Base-by-base conservation (phyloP, 2,113 vertebrate genomes). In the Chaetorhynchus papuensis region DNA sequence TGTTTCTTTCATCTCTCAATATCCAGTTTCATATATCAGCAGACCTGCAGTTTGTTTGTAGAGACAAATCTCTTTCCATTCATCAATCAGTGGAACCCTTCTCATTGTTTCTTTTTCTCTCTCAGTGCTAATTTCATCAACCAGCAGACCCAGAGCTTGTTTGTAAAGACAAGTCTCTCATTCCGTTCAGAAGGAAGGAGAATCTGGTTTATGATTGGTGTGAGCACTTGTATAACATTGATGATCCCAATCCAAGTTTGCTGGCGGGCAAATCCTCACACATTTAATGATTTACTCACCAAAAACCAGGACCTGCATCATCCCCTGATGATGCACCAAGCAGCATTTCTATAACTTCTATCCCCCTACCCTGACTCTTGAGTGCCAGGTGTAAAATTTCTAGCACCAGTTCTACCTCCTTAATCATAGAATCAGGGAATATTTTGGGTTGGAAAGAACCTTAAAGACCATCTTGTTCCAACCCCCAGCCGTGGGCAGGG, bases 291-390 rank as follows among this genome's bases (percentile, higher is more conserved):
- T 35, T 35, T 28, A 15, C 0, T 2, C 37, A n/a, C 27, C 21
- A 27, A 31, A 83, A 44, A 9, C 12, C 60, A 45, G 7, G 23
- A 15, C 6, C 33, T 42, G 13, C 13, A 2, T 52, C 13, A 19
- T n/a, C 23, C 54, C 52, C 53, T 52, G 65, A 15, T 1, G 23
- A 7, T 10, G 3, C 2, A 2, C 31, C 41, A 54, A 0, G 0
- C 33, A 74, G 15, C 11, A 13, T 15, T 42, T 19, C 52, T 61
- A 45, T 2, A 45, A n/a, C 15, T n/a, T 39, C 4, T 5, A 4
- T 26, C 15, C 66, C 47, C 35, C 52, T 13, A 7, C 11, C 35
- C 13, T 15, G n/a, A 26, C 9, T 42, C 57, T 11, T 8, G 22
- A 76, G 10, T 24, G 52, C 5, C 57, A 80, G 23, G 6, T 53